Evolutionary conservation across 2,113 vertebrate genomes (phyloP).

Genomic region (Archocentrus centrarchus): DNA sequence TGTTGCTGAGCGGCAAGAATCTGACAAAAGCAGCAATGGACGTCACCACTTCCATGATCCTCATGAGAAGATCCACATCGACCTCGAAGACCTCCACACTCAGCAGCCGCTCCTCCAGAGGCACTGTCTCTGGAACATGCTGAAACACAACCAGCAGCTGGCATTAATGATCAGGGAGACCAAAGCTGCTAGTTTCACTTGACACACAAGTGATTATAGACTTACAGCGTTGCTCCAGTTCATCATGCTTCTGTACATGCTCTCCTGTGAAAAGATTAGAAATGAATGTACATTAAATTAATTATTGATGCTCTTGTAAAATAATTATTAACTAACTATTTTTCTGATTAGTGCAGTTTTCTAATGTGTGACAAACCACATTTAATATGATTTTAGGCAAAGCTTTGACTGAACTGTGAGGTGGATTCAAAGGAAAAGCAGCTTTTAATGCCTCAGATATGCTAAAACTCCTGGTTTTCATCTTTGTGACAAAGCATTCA

Average conservation of each 20-base stretch:
- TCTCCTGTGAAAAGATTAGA: conserved; percentile 30
- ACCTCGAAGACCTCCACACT: conserved; percentile 10
- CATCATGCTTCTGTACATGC: conserved; percentile 30
- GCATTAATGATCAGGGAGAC: neutral
- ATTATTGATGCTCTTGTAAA: neutral
- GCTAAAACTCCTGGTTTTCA: neutral
- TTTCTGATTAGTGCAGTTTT: neutral
- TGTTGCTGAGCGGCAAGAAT: conserved; percentile 54
- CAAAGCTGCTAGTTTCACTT: rapidly evolving
- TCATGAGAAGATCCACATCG: neutral
- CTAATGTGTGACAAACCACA: neutral
- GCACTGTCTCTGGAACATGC: neutral
- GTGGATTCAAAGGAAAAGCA: neutral
- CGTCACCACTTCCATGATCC: neutral
- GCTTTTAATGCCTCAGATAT: neutral
- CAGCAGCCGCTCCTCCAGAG: conserved; percentile 46
- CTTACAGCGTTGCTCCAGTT: conserved; percentile 51
- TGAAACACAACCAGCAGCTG: neutral
- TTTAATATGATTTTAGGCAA: neutral
- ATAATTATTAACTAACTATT: rapidly evolving
- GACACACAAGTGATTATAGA: neutral
- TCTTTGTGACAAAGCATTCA: neutral
- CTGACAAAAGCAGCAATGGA: conserved; percentile 13
- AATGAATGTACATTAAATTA: rapidly evolving
- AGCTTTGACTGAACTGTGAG: neutral